A percentile compares a stretch with the other conserved stretches of the same genome.
Evolutionary conservation across 2,888 invertebrate species (phyloP).

Genomic region (Rhingia rostrata): DNA sequence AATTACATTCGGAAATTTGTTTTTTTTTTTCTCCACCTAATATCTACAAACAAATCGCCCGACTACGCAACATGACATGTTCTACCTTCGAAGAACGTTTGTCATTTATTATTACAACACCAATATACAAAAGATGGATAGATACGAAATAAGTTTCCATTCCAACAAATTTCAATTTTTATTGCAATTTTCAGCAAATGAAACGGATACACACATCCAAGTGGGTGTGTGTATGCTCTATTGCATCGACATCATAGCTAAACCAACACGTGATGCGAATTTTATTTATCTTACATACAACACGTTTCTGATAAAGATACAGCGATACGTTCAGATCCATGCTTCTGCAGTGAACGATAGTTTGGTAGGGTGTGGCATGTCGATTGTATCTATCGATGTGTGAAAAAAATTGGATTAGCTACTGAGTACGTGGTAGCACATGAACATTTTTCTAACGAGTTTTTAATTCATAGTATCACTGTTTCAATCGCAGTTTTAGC

Average conservation of each 20-base stretch:
- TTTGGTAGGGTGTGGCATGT: neutral
- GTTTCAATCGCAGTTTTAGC: constrained; percentile 11
- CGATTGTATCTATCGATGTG: neutral
- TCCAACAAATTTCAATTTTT: neutral
- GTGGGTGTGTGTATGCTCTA: neutral
- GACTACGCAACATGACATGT: too few species aligned
- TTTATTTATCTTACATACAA: too few species aligned
- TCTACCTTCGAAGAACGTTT: neutral
- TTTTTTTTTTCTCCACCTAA: too few species aligned
- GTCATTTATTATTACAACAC: constrained; percentile 36
- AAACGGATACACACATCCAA: neutral
- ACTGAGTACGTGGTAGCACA: neutral
- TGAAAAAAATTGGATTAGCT: constrained; percentile 17
- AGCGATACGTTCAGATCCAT: too few species aligned
- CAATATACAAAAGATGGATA: neutral
- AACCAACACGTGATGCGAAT: constrained; percentile 17
- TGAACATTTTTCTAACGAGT: neutral
- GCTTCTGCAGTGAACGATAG: neutral
- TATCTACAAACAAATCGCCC: too few species aligned
- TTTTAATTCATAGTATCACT: constrained; percentile 41
- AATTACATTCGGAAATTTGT: neutral
- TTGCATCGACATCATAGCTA: constrained; percentile 13
- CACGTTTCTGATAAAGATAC: too few species aligned
- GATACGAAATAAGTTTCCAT: neutral
- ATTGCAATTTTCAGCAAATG: constrained; percentile 1